A percentile compares a stretch with the other conserved stretches of the same genome.
Evolutionary conservation across 2,888 invertebrate genomes (phyloP).

Genomic region (Minunthozetes semirufus): DNA sequence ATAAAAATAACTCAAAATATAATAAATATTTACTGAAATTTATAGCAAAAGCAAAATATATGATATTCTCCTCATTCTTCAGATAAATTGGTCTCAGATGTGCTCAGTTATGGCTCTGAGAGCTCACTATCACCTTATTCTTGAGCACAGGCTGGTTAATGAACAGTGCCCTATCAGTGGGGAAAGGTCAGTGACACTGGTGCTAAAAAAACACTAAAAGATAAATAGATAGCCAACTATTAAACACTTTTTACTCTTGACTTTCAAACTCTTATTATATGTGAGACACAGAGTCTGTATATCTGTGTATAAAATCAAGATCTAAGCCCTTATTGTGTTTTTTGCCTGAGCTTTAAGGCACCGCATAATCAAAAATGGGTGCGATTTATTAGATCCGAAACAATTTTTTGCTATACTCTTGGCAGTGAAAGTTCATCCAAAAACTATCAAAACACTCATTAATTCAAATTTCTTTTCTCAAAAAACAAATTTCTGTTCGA

Average conservation of each 20-base stretch:
- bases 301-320: background rate
- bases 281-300: background rate
- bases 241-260: background rate
- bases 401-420: background rate
- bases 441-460: no score
- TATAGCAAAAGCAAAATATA: no score
- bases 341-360: background rate
- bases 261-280: background rate
- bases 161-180: background rate
- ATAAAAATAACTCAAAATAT: no score
- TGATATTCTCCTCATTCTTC: no score
- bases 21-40: no score
- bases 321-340: background rate
- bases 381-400: constrained; percentile 7
- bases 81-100: background rate
- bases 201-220: background rate
- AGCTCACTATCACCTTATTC: background rate
- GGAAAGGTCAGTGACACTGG: background rate
- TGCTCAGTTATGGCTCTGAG: background rate
- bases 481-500: background rate
- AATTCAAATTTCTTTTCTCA: no score
- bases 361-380: constrained; percentile 1
- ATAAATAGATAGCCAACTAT: constrained; percentile 5
- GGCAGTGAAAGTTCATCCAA: background rate
- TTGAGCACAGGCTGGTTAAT: background rate